phyloP scores from a whole-genome alignment of 1,140 invertebrate genomes.

The Ganaspis sp. region DNA sequence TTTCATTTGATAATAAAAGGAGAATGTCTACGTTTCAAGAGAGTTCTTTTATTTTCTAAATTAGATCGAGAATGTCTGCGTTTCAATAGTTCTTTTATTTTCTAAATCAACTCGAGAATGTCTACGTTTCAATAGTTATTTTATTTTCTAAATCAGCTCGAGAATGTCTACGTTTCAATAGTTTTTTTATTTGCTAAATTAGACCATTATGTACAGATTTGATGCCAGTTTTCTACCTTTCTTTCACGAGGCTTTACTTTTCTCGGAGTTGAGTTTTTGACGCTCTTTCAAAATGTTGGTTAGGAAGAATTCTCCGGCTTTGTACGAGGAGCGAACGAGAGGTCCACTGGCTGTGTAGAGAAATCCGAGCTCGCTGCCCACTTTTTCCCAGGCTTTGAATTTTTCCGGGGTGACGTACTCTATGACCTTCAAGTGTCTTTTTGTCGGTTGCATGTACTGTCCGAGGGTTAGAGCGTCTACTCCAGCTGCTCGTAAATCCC shows the following conservation, averaged over 20 bases:
- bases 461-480: conserved; percentile 98
- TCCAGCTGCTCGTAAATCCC: conserved; percentile 85
- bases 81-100: neutral
- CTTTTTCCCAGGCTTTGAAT: conserved; percentile 92
- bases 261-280: conserved; percentile 47
- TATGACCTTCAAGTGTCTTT: conserved; percentile 95
- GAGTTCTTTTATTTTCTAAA: neutral
- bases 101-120: neutral
- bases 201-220: neutral
- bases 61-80: too few species aligned
- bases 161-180: too few species aligned
- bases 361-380: conserved; percentile 93
- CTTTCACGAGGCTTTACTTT: neutral
- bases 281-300: conserved; percentile 85
- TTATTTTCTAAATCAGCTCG: neutral
- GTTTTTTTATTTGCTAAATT: too few species aligned
- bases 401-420: conserved; percentile 98
- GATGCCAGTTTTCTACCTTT: neutral
- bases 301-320: conserved; percentile 96
- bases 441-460: conserved; percentile 99
- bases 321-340: conserved; percentile 96
- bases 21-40: conserved; percentile 33
- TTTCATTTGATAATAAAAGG: conserved; percentile 56
- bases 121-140: neutral
- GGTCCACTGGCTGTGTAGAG: conserved; percentile 98